These are phyloP conservation scores for Chymomyza fuscimana DNA, from an alignment of 2,888 invertebrate genomes.

Conservation along the genomic window DNA sequence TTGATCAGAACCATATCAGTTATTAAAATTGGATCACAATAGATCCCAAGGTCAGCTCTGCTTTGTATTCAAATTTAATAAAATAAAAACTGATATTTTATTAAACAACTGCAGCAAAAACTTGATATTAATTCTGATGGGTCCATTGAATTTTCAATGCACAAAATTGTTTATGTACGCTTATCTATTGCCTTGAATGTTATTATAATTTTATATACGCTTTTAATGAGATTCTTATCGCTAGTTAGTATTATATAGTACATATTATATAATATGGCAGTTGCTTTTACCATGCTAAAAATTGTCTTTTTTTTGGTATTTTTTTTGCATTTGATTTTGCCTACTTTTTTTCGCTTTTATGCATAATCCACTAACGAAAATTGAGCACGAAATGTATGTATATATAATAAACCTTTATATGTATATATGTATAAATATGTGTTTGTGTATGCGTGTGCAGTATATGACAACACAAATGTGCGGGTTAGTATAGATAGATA, in stretches of 20 bases:
- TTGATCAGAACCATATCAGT: too few relatives aligned
- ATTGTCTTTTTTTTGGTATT: conserved; percentile 52
- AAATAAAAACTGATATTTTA: too few relatives aligned
- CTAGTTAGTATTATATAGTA: not conserved
- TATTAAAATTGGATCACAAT: too few relatives aligned
- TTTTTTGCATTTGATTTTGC: not conserved
- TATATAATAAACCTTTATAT: conserved; percentile 41
- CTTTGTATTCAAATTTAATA: too few relatives aligned
- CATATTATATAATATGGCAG: conserved; percentile 14
- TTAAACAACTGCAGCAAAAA: too few relatives aligned
- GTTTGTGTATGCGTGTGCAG: not conserved
- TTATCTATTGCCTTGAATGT: not conserved
- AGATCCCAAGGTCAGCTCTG: too few relatives aligned
- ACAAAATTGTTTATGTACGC: too few relatives aligned
- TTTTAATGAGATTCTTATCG: not conserved
- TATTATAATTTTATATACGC: not conserved
- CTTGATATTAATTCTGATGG: too few relatives aligned
- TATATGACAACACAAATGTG: not conserved
- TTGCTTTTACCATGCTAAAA: conserved; percentile 69
- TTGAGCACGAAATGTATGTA: conserved; percentile 54
- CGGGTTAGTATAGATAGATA: not conserved
- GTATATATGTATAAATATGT: not conserved
- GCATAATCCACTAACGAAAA: conserved; percentile 73
- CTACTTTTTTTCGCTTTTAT: conserved; percentile 43
- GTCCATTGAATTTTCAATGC: too few relatives aligned